A percentile compares a stretch with the other conserved stretches of the same genome.
phyloP scores from a whole-genome alignment of 2,797 vertebrate species.

The Poecilia gillii region DNA sequence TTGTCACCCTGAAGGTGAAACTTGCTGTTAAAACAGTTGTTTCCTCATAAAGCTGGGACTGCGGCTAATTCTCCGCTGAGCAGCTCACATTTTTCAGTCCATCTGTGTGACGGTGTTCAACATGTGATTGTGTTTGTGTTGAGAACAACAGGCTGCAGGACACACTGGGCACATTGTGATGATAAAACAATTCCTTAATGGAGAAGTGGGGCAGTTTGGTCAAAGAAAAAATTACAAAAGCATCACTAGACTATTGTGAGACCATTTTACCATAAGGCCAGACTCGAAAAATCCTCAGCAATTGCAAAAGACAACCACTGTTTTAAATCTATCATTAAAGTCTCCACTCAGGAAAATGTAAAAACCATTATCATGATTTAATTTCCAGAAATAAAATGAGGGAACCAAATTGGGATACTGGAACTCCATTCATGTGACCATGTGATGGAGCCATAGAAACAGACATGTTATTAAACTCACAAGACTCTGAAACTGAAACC shows the following conservation, averaged over 20 bases:
- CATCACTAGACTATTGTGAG: neutral
- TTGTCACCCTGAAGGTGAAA: neutral
- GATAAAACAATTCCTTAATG: conserved; percentile 39
- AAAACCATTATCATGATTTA: neutral
- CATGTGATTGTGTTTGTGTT: conserved; percentile 42
- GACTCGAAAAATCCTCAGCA: conserved; percentile 5
- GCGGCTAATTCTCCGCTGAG: neutral
- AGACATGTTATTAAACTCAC: neutral
- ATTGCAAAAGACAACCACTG: neutral
- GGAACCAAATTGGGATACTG: neutral
- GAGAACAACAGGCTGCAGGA: conserved; percentile 25
- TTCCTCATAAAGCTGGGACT: neutral
- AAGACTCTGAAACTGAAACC: neutral
- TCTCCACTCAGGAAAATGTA: neutral
- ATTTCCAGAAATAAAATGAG: neutral
- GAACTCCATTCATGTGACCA: neutral
- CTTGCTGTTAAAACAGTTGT: neutral
- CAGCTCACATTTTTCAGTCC: conserved; percentile 5
- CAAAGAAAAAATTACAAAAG: conserved; percentile 22
- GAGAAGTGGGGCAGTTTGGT: conserved; percentile 44
- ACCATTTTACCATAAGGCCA: conserved; percentile 17
- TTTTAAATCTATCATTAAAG: neutral
- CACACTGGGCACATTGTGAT: conserved; percentile 63
- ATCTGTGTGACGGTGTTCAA: conserved; percentile 19
- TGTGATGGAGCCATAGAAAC: neutral